Base-by-base conservation (phyloP, 2,113 vertebrate species). In the Platysteira castanea region DNA sequence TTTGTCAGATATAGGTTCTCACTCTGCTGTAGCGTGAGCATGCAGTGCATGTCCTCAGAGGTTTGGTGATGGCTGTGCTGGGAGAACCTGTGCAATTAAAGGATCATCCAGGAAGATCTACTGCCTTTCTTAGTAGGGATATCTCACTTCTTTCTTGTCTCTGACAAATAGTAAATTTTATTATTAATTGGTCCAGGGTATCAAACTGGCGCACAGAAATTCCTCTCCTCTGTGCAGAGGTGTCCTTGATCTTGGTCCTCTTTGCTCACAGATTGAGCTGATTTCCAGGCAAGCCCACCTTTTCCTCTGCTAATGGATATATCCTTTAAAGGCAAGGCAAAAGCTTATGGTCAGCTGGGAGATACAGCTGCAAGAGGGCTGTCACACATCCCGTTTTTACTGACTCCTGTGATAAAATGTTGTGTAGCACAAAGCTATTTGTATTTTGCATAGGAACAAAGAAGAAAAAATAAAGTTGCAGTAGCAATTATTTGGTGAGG, bases 21-120 rank as follows among this genome's bases (percentile, higher is more conserved):
- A 9, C n/a, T 67, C 69, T 49, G 24, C 35, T 11, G 8, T 26
- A 10, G 26, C 19, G 46, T 1, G 0, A 52, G 46, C 28, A 8
- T 0, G 0, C 18, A n/a, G 30, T 14, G 24, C 3, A 3, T 19
- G 20, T 37, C 37, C 77, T 84, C 35, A 33, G 54, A 22, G 47
- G 11, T 8, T 13, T 46, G 44, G 49, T 65, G 67, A 7, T 47
- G 71, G 41, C 1, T 41, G 33, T 64, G 49, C 49, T 80, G 69
- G 35, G 24, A 65, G 14, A 76, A 24, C 37, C 31, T 52, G 4
- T 21, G 3, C 7, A 9, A 9, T n/a, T 44, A 49, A 33, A 61
- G 59, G 23, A 39, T 57, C 52, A 50, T 11, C 10, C 31, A n/a
- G 33, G 37, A 60, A 44, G 42, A 31, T 9, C 27, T 68, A 5